Conservation (phyloP, 2,797 vertebrate genomes). For the Poeciliopsis gracilis region DNA sequence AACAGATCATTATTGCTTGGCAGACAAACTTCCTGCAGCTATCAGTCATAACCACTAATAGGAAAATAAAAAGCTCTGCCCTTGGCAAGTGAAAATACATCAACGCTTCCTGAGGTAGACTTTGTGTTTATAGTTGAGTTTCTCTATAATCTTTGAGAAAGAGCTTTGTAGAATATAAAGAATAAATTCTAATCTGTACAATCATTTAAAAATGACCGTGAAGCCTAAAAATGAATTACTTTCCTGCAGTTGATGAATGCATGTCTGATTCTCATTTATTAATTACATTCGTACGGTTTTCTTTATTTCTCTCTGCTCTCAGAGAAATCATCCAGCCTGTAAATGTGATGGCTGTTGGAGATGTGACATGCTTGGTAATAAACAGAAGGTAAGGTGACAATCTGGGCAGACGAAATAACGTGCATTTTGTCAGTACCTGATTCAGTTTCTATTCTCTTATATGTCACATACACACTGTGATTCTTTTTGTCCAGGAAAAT, state of each 20-base stretch:
- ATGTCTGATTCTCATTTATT: background rate
- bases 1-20: background rate
- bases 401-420: background rate
- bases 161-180: background rate
- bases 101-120: background rate
- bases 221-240: background rate
- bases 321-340: conserved; percentile 72
- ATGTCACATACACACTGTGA: background rate
- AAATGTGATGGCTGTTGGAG: conserved; percentile 68
- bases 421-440: background rate
- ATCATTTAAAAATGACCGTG: background rate
- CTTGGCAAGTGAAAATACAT: background rate
- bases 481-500: background rate
- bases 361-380: conserved; percentile 77
- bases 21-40: background rate
- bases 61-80: background rate
- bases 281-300: background rate
- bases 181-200: background rate
- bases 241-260: background rate
- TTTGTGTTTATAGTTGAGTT: background rate
- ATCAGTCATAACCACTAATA: background rate
- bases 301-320: conserved; percentile 4
- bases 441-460: background rate
- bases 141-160: background rate
- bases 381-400: conserved; percentile 76